phyloP scores from a whole-genome alignment of 1,140 invertebrate genomes.

The Drosophila virilis region DNA sequence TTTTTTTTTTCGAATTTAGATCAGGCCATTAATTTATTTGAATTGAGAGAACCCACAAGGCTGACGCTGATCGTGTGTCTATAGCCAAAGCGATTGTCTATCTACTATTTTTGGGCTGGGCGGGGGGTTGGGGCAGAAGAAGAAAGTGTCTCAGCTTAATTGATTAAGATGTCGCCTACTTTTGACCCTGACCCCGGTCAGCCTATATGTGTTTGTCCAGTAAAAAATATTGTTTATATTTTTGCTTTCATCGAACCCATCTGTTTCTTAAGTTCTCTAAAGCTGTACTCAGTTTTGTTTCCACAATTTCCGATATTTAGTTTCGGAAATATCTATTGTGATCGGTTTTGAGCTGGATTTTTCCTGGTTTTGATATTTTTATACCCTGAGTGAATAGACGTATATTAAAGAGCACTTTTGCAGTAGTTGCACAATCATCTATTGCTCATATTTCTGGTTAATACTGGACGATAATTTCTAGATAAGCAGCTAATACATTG shows the following conservation, averaged over 20 bases:
- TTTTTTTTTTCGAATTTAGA: constrained; percentile 45
- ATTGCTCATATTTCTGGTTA: constrained; percentile 2
- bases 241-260: background rate
- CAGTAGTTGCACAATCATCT: constrained; percentile 32
- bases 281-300: background rate
- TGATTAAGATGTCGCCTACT: constrained; percentile 35
- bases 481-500: constrained; percentile 24
- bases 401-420: background rate
- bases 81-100: background rate
- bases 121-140: background rate
- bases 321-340: too few species aligned
- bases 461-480: background rate
- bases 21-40: constrained; percentile 23
- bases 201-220: background rate
- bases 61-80: constrained; percentile 36
- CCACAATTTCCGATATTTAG: too few species aligned
- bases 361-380: background rate
- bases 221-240: background rate
- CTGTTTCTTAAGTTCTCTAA: background rate
- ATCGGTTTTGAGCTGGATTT: background rate
- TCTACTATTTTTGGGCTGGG: background rate
- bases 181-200: constrained; percentile 17
- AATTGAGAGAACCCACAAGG: constrained; percentile 25
- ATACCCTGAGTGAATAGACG: background rate
- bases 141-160: constrained; percentile 34